Conservation (phyloP, 1,140 invertebrate species). For the Thaumatotibia leucotreta region DNA sequence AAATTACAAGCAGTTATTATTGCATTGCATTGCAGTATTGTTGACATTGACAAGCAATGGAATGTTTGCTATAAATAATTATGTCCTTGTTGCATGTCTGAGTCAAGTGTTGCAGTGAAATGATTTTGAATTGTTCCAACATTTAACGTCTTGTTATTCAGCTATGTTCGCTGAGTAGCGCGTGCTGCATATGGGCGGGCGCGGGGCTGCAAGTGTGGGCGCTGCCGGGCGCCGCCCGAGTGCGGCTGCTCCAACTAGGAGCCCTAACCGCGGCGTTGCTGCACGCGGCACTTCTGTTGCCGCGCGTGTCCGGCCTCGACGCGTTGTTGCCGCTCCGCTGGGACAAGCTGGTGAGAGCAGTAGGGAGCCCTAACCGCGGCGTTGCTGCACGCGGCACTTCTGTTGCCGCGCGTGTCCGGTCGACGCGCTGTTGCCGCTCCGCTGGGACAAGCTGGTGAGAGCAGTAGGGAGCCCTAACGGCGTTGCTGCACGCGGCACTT, state of each 20-base stretch:
- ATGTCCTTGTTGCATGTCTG: neutral
- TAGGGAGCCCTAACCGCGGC: too few relatives aligned
- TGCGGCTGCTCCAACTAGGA: slow-evolving; percentile 87
- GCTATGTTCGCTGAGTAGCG: slow-evolving; percentile 40
- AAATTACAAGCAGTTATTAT: too few relatives aligned
- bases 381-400: too few relatives aligned
- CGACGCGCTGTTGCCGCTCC: too few relatives aligned
- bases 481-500: too few relatives aligned
- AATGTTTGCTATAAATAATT: neutral
- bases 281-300: slow-evolving; percentile 87
- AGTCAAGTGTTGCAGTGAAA: neutral
- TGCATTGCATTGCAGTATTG: too few relatives aligned
- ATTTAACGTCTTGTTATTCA: slow-evolving; percentile 22
- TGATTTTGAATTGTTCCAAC: too few relatives aligned
- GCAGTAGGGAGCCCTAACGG: too few relatives aligned
- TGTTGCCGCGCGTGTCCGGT: too few relatives aligned
- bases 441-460: too few relatives aligned
- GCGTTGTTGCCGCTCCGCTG: slow-evolving; percentile 90
- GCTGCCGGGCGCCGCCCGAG: slow-evolving; percentile 74
- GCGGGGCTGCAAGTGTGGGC: slow-evolving; percentile 48
- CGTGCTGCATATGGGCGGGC: slow-evolving; percentile 55
- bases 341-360: slow-evolving; percentile 87
- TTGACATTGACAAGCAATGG: too few relatives aligned
- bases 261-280: slow-evolving; percentile 89
- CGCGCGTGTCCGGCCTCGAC: slow-evolving; percentile 89